Evolutionary conservation across 2,113 vertebrate species (phyloP).

Genomic region (Mugil cephalus): DNA sequence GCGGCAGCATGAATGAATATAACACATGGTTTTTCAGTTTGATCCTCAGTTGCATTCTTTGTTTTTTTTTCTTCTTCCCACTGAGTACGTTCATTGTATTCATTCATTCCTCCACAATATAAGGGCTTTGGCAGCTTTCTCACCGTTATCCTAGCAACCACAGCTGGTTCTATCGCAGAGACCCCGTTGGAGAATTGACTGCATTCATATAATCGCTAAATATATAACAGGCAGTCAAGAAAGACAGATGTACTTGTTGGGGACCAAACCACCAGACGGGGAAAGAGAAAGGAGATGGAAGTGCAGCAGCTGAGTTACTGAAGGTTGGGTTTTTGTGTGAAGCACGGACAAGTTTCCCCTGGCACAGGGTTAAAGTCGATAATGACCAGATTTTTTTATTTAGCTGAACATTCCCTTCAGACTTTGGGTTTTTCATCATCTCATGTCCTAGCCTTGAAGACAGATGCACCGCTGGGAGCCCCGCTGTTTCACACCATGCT

Average conservation of each 20-base stretch:
- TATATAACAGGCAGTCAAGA: constrained; percentile 37
- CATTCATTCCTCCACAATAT: constrained; percentile 35
- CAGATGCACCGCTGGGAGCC: constrained; percentile 63
- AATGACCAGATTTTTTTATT: constrained; percentile 52
- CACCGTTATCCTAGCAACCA: constrained; percentile 45
- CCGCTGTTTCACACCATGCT: constrained; percentile 58
- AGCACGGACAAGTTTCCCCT: constrained; percentile 41
- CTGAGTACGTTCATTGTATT: constrained; percentile 11
- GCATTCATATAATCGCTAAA: constrained; percentile 26
- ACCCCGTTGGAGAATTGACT: constrained; percentile 26
- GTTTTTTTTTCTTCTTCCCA: neutral
- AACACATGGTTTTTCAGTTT: constrained; percentile 13
- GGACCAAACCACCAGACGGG: neutral
- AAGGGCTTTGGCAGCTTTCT: constrained; percentile 30
- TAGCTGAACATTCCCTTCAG: constrained; percentile 42
- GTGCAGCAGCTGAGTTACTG: neutral
- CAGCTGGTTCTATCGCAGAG: constrained; percentile 27
- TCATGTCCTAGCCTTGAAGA: constrained; percentile 60
- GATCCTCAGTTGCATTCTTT: neutral
- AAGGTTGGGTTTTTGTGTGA: constrained; percentile 3
- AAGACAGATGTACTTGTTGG: constrained; percentile 27
- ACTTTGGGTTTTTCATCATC: constrained; percentile 70
- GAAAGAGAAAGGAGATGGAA: neutral
- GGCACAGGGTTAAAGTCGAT: constrained; percentile 38
- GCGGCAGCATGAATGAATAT: constrained; percentile 12